Conservation (phyloP, 2,888 invertebrate species). For the Cephus pygmeus region DNA sequence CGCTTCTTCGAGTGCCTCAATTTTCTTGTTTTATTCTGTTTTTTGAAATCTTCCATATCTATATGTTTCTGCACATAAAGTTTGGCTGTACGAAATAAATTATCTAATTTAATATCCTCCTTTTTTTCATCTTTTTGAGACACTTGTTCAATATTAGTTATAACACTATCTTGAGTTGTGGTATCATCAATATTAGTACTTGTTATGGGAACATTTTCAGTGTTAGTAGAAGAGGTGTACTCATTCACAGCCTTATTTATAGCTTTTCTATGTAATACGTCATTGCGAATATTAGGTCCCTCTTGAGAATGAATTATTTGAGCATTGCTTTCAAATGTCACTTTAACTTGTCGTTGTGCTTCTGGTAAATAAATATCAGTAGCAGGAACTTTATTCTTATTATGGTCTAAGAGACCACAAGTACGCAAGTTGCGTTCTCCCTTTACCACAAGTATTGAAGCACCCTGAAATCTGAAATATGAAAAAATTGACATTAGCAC, state of each 20-base stretch:
- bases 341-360: conserved; percentile 72
- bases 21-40: conserved; percentile 29
- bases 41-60: conserved; percentile 21
- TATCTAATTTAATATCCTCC: neutral
- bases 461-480: conserved; percentile 70
- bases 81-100: conserved; percentile 23
- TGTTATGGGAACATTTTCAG: neutral
- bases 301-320: conserved; percentile 63
- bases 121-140: conserved; percentile 4
- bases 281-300: neutral
- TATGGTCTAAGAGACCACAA: conserved; percentile 81
- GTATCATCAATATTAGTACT: neutral
- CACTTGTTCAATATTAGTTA: neutral
- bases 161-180: neutral
- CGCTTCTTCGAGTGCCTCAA: conserved; percentile 43
- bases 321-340: conserved; percentile 72
- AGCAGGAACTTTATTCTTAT: conserved; percentile 73
- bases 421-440: conserved; percentile 82
- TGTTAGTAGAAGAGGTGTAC: neutral
- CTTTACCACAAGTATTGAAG: conserved; percentile 83
- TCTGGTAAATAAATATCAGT: conserved; percentile 63
- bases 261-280: neutral
- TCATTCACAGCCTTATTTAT: neutral
- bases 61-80: conserved; percentile 36
- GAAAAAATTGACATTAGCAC: neutral